phyloP scores from a whole-genome alignment of 2,888 invertebrate genomes.

The Macrophya annulata region DNA sequence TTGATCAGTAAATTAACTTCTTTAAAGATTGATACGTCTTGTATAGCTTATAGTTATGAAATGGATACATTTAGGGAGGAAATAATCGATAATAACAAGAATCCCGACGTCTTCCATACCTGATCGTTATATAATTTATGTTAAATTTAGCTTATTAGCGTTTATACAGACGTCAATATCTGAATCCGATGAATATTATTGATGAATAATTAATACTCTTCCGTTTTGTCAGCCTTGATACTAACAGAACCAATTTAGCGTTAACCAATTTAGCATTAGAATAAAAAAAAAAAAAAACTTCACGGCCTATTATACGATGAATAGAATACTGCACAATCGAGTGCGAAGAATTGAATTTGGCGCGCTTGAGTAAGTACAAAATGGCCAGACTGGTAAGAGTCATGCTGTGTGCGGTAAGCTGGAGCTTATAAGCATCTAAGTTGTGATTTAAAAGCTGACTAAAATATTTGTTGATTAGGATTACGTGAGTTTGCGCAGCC shows the following conservation, averaged over 20 bases:
- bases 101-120: not conserved
- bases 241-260: not conserved
- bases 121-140: not conserved
- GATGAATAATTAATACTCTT: not conserved
- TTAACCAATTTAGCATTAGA: not conserved
- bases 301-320: not conserved
- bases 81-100: constrained; percentile 29
- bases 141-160: not conserved
- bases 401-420: not conserved
- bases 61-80: constrained; percentile 14
- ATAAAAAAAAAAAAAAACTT: not conserved
- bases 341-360: constrained; percentile 36
- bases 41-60: not conserved
- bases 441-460: not conserved
- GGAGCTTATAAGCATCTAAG: not conserved
- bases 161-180: not conserved
- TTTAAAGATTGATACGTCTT: not conserved
- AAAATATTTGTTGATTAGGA: not conserved
- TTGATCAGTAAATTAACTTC: constrained; percentile 13
- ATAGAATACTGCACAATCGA: not conserved
- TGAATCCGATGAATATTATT: not conserved
- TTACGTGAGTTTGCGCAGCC: not conserved
- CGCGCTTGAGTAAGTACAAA: constrained; percentile 28
- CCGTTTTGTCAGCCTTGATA: too few relatives aligned
- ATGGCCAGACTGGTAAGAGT: constrained; percentile 14